Base-by-base conservation (phyloP, 2,797 vertebrate genomes). In the Pygocentrus nattereri region DNA sequence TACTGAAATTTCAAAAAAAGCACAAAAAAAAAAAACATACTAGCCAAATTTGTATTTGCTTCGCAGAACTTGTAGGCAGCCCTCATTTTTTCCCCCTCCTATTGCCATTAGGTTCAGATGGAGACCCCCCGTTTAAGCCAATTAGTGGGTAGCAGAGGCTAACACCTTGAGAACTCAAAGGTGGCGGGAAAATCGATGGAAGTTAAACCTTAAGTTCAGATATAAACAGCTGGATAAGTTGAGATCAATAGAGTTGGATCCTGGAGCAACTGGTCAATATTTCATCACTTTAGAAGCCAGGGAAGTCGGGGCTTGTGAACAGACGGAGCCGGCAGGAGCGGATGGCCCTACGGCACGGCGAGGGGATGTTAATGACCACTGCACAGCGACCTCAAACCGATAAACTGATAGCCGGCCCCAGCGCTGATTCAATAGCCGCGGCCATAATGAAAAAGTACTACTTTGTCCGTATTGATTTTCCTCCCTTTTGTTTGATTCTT, bases 221-320 rank as follows among this genome's bases (percentile, higher is more conserved):
- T 93, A 93, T 94, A 95, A 95, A 95, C 94, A 94, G 90, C 90
- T 91, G 93, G 93, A 94, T 95, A 94, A 94, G 92, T 94, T 92
- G 88, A 91, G 92, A 95, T 95, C 95, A 91, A 95, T 95, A 92
- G 79, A 85, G 89, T 83, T 89, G 84, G 90, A 92, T 93, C 91
- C 85, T 84, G 70, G 88, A 90, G 92, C 92, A 91, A 90, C 92
- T 94, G 94, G 92, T 95, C 94, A 95, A 95, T 95, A 94, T 89
- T 90, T 93, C 90, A 91, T 92, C 93, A 89, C 86, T 87, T 85
- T n/a, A 47, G 79, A 80, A 79, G 79, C 75, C 87, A 87, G 85
- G 75, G 79, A 78, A 85, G 78, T 61, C 74, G 18, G 44, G n/a
- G 84, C 67, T 76, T 54, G 34, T 76, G 75, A 75, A 59, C 77